Evolutionary conservation across 2,888 invertebrate genomes (phyloP).

Genomic region (Sinelater perroti): DNA sequence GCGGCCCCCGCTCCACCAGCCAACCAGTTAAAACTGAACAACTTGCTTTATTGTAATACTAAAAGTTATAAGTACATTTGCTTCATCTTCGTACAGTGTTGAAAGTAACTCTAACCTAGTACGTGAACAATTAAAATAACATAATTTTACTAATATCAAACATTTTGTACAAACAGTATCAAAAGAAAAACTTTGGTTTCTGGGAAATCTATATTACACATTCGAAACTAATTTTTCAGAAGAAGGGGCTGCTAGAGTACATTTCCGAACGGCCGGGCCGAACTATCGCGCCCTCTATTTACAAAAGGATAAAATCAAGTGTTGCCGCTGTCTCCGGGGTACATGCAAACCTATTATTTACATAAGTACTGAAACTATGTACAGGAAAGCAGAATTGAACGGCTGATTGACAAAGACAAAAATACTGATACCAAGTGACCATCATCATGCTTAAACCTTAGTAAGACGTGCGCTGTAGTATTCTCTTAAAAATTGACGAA

Average conservation of each 20-base stretch:
- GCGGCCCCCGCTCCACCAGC: too few species aligned
- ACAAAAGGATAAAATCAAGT: constrained; percentile 24
- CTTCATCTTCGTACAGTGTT: constrained; percentile 19
- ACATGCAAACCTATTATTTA: constrained; percentile 26
- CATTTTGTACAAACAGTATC: constrained; percentile 39
- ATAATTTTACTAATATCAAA: constrained; percentile 38
- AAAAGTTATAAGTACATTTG: constrained; percentile 30
- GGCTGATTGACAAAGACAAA: not conserved
- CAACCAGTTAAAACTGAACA: constrained; percentile 22
- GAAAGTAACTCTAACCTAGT: constrained; percentile 35
- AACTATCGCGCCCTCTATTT: constrained; percentile 42
- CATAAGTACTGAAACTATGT: constrained; percentile 19
- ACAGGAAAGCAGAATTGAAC: constrained; percentile 13
- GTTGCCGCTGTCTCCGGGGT: not conserved
- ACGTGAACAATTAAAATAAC: constrained; percentile 37
- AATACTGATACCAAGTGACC: not conserved
- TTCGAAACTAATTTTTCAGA: constrained; percentile 10
- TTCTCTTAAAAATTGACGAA: constrained; percentile 34
- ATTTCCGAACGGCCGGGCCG: constrained; percentile 31
- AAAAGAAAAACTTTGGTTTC: constrained; percentile 47
- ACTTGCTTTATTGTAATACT: constrained; percentile 22
- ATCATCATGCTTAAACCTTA: constrained; percentile 12
- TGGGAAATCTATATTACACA: constrained; percentile 21
- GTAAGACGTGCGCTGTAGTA: constrained; percentile 15
- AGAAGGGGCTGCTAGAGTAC: constrained; percentile 18